Percentiles rank a stretch among this genome's conserved stretches.
phyloP scores from a whole-genome alignment of 2,113 vertebrate species.

The Hyaena hyaena region DNA sequence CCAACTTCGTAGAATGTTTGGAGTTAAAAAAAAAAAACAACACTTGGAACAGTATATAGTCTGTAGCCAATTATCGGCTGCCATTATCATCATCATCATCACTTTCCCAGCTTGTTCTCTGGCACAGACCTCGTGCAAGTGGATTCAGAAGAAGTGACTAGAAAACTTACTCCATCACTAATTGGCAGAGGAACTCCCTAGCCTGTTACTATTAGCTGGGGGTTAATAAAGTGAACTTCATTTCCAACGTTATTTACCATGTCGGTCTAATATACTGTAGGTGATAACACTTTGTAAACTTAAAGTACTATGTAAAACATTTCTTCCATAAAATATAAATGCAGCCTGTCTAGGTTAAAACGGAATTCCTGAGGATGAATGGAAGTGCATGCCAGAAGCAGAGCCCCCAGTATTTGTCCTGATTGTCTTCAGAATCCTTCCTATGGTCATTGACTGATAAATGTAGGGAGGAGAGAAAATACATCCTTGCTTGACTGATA shows the following conservation, averaged over 20 bases:
- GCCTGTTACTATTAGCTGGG: neutral
- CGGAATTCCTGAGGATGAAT: neutral
- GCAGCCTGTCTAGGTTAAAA: neutral
- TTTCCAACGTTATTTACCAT: neutral
- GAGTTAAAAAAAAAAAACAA: neutral
- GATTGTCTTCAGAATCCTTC: conserved; percentile 13
- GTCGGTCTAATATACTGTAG: neutral
- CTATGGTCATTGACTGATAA: neutral
- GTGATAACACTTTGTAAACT: neutral
- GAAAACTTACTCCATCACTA: neutral
- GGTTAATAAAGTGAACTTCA: neutral
- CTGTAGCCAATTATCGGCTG: neutral
- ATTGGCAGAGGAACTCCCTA: neutral
- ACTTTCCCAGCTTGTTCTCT: neutral
- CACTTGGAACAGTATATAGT: neutral
- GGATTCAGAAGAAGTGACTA: neutral
- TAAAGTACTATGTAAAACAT: neutral
- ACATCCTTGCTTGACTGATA: neutral
- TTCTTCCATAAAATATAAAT: neutral
- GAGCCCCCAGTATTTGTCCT: neutral
- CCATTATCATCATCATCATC: neutral
- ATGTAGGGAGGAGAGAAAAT: neutral
- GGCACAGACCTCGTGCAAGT: neutral
- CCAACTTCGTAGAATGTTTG: neutral
- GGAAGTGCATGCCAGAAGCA: neutral